A percentile compares a stretch with the other conserved stretches of the same genome.
These are phyloP conservation scores for Cyphomyrmex costatus DNA, from an alignment of 1,140 invertebrate species.

Conservation along the genomic window DNA sequence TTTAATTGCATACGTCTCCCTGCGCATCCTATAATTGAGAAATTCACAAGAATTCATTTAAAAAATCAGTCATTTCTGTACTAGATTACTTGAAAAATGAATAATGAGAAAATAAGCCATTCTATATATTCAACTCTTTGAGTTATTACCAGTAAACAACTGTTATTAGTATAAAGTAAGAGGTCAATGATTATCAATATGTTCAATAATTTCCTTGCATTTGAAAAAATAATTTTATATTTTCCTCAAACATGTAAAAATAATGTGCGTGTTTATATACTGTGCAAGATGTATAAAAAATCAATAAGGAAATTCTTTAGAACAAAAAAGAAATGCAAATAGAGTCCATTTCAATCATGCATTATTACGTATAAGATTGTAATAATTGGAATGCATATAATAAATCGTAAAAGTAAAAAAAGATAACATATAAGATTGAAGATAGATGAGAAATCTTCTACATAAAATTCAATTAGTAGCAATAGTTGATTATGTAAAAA, in stretches of 20 bases:
- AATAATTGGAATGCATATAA: too few species aligned
- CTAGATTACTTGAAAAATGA: background rate
- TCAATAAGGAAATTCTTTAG: too few species aligned
- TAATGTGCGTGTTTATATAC: too few species aligned
- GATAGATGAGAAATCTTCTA: too few species aligned
- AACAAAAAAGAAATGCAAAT: too few species aligned
- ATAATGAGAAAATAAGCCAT: background rate
- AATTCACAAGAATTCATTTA: conserved; percentile 6
- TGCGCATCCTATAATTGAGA: conserved; percentile 46
- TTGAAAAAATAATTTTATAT: background rate
- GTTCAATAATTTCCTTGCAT: background rate
- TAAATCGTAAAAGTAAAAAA: too few species aligned
- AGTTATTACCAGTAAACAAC: background rate
- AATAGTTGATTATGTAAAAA: background rate
- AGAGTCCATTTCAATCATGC: too few species aligned
- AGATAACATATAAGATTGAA: too few species aligned
- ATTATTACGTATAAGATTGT: too few species aligned
- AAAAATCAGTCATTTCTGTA: background rate
- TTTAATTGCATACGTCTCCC: conserved; percentile 12
- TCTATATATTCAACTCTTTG: background rate
- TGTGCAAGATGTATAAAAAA: too few species aligned
- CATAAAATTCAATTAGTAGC: background rate
- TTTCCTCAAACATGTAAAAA: too few species aligned
- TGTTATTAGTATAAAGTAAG: background rate
- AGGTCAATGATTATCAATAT: conserved; percentile 15